Evolutionary conservation across 1,140 invertebrate genomes (phyloP).

Genomic region (Macrocentrus cingulum): DNA sequence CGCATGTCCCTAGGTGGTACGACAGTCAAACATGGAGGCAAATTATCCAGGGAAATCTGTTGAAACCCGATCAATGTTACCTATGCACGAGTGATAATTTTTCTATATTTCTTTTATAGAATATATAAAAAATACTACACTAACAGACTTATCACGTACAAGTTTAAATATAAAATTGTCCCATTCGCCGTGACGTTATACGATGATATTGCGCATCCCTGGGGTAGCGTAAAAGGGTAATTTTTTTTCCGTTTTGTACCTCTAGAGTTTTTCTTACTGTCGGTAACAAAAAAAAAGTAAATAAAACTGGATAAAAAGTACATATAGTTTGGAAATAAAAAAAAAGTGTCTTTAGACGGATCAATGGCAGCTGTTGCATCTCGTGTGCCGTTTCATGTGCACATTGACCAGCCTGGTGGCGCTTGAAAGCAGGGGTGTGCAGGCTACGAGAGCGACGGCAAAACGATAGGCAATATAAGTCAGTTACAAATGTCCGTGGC

Average conservation of each 20-base stretch:
- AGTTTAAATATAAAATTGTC: no score
- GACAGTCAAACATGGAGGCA: constrained; percentile 16
- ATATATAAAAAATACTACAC: no score
- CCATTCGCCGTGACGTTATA: no score
- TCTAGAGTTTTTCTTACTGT: no score
- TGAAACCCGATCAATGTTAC: constrained; percentile 1
- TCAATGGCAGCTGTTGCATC: constrained; percentile 7
- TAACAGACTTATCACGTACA: no score
- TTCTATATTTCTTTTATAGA: no score
- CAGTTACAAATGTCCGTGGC: constrained; percentile 6
- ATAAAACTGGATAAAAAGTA: no score
- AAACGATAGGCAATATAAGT: constrained; percentile 13
- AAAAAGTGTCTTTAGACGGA: constrained; percentile 2
- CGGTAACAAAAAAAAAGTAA: neutral
- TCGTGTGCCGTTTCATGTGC: neutral
- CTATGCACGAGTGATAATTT: neutral
- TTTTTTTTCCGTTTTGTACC: no score
- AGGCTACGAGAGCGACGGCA: neutral
- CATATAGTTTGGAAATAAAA: neutral
- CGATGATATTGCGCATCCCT: no score
- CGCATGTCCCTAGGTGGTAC: constrained; percentile 21
- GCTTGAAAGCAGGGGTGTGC: neutral
- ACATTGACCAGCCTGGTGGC: neutral
- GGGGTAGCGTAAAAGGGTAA: no score
- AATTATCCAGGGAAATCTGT: constrained; percentile 26